These are phyloP conservation scores for Sinotaia quadrata DNA, from an alignment of 2,888 invertebrate species.

Conservation along the genomic window DNA sequence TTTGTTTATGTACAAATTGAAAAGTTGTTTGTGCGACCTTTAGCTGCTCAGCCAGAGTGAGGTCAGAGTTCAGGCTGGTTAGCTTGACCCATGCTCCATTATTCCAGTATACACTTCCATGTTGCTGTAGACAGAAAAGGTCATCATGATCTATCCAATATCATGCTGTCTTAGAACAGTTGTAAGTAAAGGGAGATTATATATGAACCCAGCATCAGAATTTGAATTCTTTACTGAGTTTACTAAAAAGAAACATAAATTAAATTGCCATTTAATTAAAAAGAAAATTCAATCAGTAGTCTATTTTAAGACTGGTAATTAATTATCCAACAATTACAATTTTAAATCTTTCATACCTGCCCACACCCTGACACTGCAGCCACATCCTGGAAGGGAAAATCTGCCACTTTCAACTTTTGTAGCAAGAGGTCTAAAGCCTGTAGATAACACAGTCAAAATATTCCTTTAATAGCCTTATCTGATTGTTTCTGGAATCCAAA, in stretches of 20 bases:
- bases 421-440: slow-evolving; percentile 91
- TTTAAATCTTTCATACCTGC: slow-evolving; percentile 78
- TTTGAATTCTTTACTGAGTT: too few relatives aligned
- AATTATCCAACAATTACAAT: neutral
- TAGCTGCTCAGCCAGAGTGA: slow-evolving; percentile 88
- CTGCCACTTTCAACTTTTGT: slow-evolving; percentile 85
- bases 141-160: neutral
- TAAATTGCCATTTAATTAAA: too few relatives aligned
- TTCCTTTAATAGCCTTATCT: too few relatives aligned
- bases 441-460: neutral
- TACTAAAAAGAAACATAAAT: too few relatives aligned
- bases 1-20: too few relatives aligned
- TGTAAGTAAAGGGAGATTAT: too few relatives aligned
- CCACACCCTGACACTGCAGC: slow-evolving; percentile 90
- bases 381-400: slow-evolving; percentile 88
- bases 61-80: slow-evolving; percentile 79
- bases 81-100: slow-evolving; percentile 81
- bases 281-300: too few relatives aligned
- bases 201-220: too few relatives aligned
- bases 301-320: too few relatives aligned
- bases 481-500: too few relatives aligned
- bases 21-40: too few relatives aligned
- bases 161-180: too few relatives aligned
- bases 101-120: slow-evolving; percentile 97
- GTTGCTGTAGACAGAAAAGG: slow-evolving; percentile 81